Evolutionary conservation across 2,113 vertebrate genomes (phyloP), one percentile per base, ranked within the genome.

Genomic region (Camarhynchus parvulus): DNA sequence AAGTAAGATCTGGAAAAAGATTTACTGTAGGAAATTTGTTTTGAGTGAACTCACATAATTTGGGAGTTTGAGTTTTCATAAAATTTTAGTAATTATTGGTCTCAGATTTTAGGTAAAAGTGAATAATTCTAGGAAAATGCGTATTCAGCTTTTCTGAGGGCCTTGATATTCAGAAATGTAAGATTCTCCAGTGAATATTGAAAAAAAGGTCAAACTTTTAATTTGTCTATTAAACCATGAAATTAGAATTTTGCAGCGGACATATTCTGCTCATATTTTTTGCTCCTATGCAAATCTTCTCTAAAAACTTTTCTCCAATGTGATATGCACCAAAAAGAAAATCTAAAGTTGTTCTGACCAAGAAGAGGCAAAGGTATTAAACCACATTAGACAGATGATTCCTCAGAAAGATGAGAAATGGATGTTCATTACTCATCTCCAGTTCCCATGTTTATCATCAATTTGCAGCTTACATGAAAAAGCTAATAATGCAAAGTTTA

Each of bases 1-100:
- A 92, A 37, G 14, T 72, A 73, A 89, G 37, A 55, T 15, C 4
- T 20, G 12, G 66, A 74, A 64, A 22, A 13, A 18, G 9, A 53
- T 87, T 95, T 90, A 67, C 47, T 87, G n/a, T 46, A 19, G 35
- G 78, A 91, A 75, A 50, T 74, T 69, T 69, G 11, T 91, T 96
- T 83, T 39, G 31, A 78, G 31, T 74, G 10, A 73, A 35, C 24
- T 46, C 11, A 37, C 3, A 37, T 35, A 15, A 72, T 53, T 61
- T 58, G 6, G 33, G 15, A 5, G 3, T 53, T 79, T 75, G 1
- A 17, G 1, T 13, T 76, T 67, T 77, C 42, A 20, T 13, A 59
- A 42, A 15, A 63, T 63, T 87, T 52, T 63, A 33, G 27, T n/a
- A 69, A 37, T 13, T 61, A 8, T 8, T 64, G 5, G 10, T 73